These are phyloP conservation scores for Cyaniris semiargus DNA, from an alignment of 2,888 invertebrate species.

Conservation along the genomic window DNA sequence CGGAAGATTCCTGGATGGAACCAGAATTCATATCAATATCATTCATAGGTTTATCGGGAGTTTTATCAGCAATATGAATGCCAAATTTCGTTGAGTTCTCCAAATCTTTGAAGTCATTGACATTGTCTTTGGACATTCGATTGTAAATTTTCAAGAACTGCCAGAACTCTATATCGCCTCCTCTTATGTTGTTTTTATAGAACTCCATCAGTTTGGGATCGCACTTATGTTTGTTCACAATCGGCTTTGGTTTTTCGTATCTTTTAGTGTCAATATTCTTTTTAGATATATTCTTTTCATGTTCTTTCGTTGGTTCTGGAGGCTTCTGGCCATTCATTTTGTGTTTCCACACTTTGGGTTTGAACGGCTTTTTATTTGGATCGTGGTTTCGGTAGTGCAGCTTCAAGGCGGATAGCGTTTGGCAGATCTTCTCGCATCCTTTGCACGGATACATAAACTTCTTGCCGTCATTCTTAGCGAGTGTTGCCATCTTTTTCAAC, in stretches of 20 bases:
- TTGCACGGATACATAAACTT: constrained; percentile 64
- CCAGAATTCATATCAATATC: not conserved
- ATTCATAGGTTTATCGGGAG: not conserved
- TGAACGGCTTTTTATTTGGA: constrained; percentile 56
- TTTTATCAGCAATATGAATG: constrained; percentile 44
- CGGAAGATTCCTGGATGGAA: not conserved
- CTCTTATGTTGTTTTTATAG: constrained; percentile 62
- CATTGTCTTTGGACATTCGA: constrained; percentile 59
- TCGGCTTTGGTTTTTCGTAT: constrained; percentile 55
- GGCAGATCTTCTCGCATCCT: constrained; percentile 62
- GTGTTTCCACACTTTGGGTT: constrained; percentile 59
- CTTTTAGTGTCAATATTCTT: constrained; percentile 44
- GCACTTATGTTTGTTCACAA: constrained; percentile 62
- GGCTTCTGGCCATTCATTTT: constrained; percentile 41
- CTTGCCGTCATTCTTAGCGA: constrained; percentile 53
- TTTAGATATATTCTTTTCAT: constrained; percentile 31
- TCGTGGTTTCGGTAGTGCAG: constrained; percentile 61
- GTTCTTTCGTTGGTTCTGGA: not conserved
- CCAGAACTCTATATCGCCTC: constrained; percentile 67
- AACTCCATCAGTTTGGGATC: constrained; percentile 61
- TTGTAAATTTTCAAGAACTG: constrained; percentile 71
- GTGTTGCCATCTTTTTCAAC: constrained; percentile 51
- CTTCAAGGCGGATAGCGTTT: constrained; percentile 57
- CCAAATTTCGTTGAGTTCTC: constrained; percentile 58
- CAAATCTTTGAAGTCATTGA: constrained; percentile 60